Evolutionary conservation across 2,797 vertebrate genomes (phyloP).

Genomic region (Petrocephalus sullivani): DNA sequence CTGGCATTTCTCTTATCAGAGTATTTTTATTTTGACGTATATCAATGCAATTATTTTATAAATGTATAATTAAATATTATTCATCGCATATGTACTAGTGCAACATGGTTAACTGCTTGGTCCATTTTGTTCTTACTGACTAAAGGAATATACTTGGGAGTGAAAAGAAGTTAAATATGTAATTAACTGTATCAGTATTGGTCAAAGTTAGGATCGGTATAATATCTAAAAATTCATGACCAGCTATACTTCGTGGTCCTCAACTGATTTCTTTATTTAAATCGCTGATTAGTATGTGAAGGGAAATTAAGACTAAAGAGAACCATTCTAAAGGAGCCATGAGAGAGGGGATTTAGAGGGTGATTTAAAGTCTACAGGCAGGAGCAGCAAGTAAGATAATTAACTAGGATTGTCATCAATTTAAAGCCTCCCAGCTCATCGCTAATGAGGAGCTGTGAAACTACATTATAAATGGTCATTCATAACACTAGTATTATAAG

Average conservation of each 20-base stretch:
- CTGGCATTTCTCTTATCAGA: not conserved
- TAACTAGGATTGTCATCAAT: conserved; percentile 18
- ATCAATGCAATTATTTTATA: not conserved
- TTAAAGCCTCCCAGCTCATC: not conserved
- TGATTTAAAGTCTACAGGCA: conserved; percentile 19
- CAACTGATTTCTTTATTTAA: conserved; percentile 17
- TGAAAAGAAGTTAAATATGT: not conserved
- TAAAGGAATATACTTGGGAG: not conserved
- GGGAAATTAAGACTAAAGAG: conserved; percentile 4
- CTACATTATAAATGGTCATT: not conserved
- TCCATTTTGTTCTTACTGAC: not conserved
- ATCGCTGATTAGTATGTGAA: not conserved
- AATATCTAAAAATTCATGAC: not conserved
- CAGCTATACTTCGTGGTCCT: not conserved
- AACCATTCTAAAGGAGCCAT: not conserved
- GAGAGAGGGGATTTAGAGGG: conserved; percentile 3
- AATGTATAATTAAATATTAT: not conserved
- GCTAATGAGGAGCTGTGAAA: conserved; percentile 18
- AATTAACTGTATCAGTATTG: not conserved
- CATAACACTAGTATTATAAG: not conserved
- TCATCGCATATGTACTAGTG: not conserved
- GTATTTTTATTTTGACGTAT: not conserved
- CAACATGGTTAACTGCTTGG: not conserved
- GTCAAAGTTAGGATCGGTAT: not conserved
- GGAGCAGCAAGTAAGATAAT: conserved; percentile 15